Percentiles rank a stretch among this genome's conserved stretches.
Conservation (phyloP, 2,113 vertebrate species). For the Pollachius pollachius region DNA sequence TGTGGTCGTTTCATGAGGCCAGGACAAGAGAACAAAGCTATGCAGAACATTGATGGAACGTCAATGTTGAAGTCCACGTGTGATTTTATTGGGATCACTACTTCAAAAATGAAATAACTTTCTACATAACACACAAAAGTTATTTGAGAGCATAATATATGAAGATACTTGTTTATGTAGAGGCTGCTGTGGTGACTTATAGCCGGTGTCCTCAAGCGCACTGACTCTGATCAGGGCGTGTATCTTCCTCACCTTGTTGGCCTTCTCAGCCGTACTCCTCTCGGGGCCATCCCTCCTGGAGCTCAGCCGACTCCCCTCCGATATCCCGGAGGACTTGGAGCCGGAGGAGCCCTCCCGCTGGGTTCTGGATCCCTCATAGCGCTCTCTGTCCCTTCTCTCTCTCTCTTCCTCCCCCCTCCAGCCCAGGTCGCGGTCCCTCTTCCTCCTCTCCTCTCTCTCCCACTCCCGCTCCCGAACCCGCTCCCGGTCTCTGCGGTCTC, state of each 20-base stretch:
- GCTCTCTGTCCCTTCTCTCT: conserved; percentile 38
- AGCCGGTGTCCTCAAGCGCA: too few relatives aligned
- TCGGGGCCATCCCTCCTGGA: neutral
- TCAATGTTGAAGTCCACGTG: neutral
- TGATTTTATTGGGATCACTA: too few relatives aligned
- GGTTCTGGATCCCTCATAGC: conserved; percentile 38
- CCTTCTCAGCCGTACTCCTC: neutral
- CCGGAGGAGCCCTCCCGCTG: conserved; percentile 6
- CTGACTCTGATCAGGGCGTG: neutral
- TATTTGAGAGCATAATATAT: too few relatives aligned
- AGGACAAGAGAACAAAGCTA: neutral
- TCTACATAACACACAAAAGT: too few relatives aligned
- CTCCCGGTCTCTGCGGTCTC: neutral
- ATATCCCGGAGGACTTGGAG: conserved; percentile 8
- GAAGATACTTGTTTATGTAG: too few relatives aligned
- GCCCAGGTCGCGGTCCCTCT: conserved; percentile 13
- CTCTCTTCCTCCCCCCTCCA: conserved; percentile 23
- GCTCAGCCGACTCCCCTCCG: conserved; percentile 16
- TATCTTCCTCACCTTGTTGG: conserved; percentile 31
- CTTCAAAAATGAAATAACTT: too few relatives aligned
- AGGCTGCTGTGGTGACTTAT: too few relatives aligned
- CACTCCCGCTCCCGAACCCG: neutral
- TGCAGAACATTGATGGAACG: neutral
- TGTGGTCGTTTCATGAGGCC: neutral
- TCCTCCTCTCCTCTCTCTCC: conserved; percentile 28